Evolutionary conservation across 2,113 vertebrate species (phyloP).

Genomic region (Beaufortia kweichowensis): DNA sequence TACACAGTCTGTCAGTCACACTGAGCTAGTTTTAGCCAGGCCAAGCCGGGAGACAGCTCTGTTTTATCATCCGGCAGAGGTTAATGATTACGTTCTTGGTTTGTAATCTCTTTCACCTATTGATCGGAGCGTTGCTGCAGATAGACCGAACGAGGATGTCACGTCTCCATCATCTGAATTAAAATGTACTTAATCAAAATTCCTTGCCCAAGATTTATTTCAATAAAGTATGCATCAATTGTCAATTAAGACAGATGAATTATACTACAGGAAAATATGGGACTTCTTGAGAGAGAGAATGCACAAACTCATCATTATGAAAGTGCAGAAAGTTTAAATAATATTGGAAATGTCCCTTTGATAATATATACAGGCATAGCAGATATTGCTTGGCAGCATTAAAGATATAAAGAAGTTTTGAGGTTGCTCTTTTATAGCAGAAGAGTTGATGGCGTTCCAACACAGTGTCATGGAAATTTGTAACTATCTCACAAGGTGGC

Average conservation of each 20-base stretch:
- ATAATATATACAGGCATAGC: too few relatives aligned
- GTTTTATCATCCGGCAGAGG: slow-evolving; percentile 25
- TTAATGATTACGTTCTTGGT: slow-evolving; percentile 30
- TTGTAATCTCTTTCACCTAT: slow-evolving; percentile 44
- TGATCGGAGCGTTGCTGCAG: background rate
- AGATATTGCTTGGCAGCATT: too few relatives aligned
- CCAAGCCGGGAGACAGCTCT: slow-evolving; percentile 39
- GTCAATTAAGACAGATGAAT: too few relatives aligned
- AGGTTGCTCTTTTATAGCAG: too few relatives aligned
- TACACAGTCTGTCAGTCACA: slow-evolving; percentile 32
- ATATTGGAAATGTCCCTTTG: background rate
- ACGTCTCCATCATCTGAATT: background rate
- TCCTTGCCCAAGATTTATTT: background rate
- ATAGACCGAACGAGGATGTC: background rate
- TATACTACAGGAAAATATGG: background rate
- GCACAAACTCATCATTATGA: background rate
- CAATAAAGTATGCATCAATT: background rate
- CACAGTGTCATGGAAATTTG: too few relatives aligned
- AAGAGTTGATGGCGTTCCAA: too few relatives aligned
- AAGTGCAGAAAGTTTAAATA: background rate
- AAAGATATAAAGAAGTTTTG: too few relatives aligned
- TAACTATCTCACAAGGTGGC: too few relatives aligned
- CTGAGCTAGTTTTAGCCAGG: slow-evolving; percentile 39
- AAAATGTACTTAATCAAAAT: background rate
- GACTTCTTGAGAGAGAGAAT: background rate